phyloP scores from a whole-genome alignment of 2,888 invertebrate genomes.

The Trichopoda pennipes region DNA sequence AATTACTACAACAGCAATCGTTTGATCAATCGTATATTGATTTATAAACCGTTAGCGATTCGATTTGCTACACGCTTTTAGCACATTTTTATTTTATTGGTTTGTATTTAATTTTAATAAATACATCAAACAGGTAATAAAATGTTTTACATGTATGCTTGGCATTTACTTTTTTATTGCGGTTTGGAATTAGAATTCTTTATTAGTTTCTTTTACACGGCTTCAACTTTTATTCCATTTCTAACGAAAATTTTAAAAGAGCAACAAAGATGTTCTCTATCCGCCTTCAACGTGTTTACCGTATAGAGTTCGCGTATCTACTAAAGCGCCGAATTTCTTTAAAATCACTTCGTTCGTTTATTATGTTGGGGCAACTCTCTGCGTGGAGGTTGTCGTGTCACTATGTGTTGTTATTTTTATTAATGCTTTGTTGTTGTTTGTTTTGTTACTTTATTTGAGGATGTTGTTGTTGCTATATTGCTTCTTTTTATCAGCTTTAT shows the following conservation, averaged over 20 bases:
- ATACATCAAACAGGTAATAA: conserved; percentile 3
- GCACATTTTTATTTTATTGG: conserved; percentile 7
- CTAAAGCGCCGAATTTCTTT: conserved; percentile 69
- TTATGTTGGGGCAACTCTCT: conserved; percentile 60
- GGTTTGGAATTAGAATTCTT: conserved; percentile 17
- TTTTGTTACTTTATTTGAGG: conserved; percentile 23
- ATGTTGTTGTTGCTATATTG: conserved; percentile 12
- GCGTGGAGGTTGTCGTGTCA: conserved; percentile 46
- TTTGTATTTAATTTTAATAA: not conserved
- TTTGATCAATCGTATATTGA: conserved; percentile 44
- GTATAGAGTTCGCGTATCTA: conserved; percentile 72
- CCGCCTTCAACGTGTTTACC: conserved; percentile 69
- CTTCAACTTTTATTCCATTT: conserved; percentile 31
- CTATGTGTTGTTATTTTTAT: conserved; percentile 15
- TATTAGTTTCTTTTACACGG: conserved; percentile 44
- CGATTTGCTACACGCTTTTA: conserved; percentile 8
- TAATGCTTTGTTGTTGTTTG: conserved; percentile 14
- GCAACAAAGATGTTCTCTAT: conserved; percentile 29
- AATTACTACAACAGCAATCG: conserved; percentile 9
- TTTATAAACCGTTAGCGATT: conserved; percentile 32
- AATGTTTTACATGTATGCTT: conserved; percentile 13
- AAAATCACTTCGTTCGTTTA: conserved; percentile 61
- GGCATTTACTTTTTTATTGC: not conserved
- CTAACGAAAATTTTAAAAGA: conserved; percentile 53
- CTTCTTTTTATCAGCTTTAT: conserved; percentile 32